Evolutionary conservation across 2,113 vertebrate species (phyloP).

Genomic region (Tupaia chinensis): DNA sequence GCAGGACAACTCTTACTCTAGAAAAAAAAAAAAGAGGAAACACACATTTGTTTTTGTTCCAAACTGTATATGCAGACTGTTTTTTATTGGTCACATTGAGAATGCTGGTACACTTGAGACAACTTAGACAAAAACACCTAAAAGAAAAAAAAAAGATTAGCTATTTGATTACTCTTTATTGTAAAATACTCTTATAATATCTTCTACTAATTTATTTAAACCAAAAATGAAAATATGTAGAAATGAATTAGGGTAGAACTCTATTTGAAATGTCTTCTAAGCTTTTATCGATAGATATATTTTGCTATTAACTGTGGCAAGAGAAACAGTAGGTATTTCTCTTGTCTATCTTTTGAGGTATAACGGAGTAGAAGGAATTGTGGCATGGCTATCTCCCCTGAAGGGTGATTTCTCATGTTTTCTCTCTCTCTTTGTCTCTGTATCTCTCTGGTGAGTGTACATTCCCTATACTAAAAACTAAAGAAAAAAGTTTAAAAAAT

Average conservation of each 20-base stretch:
- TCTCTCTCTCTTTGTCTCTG: too few relatives aligned
- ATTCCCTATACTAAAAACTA: too few relatives aligned
- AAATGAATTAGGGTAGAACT: not conserved
- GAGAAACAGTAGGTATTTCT: slow-evolving; percentile 2
- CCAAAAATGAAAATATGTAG: not conserved
- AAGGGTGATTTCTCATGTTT: too few relatives aligned
- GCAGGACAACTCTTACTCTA: not conserved
- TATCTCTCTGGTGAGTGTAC: too few relatives aligned
- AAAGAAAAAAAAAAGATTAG: not conserved
- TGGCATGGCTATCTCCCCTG: too few relatives aligned
- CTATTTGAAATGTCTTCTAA: not conserved
- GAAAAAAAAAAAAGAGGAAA: not conserved
- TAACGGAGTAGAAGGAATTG: not conserved
- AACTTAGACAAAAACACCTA: not conserved
- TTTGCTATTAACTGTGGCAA: not conserved
- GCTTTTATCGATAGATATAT: slow-evolving; percentile 22
- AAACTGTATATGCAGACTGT: not conserved
- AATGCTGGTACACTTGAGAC: not conserved
- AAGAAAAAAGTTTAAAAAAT: too few relatives aligned
- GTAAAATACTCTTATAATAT: not conserved
- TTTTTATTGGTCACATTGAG: not conserved
- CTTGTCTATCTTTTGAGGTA: not conserved
- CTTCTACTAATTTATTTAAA: not conserved
- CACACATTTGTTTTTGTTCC: not conserved
- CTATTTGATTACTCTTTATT: not conserved